Conservation (phyloP, 2,113 vertebrate species). For the Lagopus muta region DNA sequence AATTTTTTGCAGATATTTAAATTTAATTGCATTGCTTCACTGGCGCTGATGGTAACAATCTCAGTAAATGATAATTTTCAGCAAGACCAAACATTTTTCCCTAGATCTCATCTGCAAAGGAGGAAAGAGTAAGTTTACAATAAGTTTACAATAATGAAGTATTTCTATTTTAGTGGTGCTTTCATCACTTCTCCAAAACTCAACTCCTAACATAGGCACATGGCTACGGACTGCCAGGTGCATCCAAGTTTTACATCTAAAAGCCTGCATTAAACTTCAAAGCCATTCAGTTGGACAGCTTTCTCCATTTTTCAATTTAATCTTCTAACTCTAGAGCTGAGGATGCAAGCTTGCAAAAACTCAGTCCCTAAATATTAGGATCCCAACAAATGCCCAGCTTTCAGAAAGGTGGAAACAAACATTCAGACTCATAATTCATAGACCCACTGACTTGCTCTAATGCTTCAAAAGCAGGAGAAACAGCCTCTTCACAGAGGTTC, state of each 20-base stretch:
- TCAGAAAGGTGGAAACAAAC: background rate
- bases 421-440: background rate
- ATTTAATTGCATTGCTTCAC: background rate
- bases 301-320: background rate
- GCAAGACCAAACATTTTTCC: background rate
- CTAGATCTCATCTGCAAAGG: background rate
- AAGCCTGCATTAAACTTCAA: background rate
- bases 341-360: background rate
- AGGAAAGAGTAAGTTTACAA: background rate
- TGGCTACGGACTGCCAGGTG: background rate
- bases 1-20: background rate
- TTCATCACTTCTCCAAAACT: slow-evolving; percentile 10
- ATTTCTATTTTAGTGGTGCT: background rate
- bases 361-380: background rate
- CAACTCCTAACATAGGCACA: background rate
- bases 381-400: background rate
- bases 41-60: background rate
- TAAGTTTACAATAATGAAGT: background rate
- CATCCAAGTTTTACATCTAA: background rate
- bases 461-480: background rate
- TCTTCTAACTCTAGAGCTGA: background rate
- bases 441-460: background rate
- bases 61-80: background rate
- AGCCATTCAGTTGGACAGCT: background rate
- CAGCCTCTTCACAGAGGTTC: background rate